Evolutionary conservation across 2,113 vertebrate species (phyloP), one percentile per base, ranked within the genome.

Genomic region (Orientallactaga bullata): DNA sequence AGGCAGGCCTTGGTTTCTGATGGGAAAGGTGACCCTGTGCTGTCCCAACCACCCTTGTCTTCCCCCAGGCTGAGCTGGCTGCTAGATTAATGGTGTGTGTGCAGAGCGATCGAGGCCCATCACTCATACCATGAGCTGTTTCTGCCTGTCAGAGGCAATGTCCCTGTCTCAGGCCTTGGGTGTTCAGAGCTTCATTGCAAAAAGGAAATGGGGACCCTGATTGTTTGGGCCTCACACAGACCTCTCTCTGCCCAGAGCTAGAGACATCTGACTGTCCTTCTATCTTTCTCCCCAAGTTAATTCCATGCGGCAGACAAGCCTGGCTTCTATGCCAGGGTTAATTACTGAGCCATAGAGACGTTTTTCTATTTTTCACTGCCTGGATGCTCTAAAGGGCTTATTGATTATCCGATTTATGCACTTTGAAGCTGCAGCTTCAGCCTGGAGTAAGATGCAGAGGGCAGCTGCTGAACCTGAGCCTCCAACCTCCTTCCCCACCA

Each of bases 1-100:
- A 2, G 84, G 88, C 39, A 23, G 72, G 80, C 73, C 35, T 65
- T 84, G 66, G 79, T 61, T 17, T 35, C 66, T 35, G 92, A 85
- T 4, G 61, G 90, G 81, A 93, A 96, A 93, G 92, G 95, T 95
- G 96, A 96, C 96, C 85, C 61, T 10, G 7, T 30, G 84, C 7
- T 4, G 23, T 90, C 83, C 71, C 5, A 71, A 79, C 35, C 26
- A 72, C 63, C 71, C 28, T 32, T 5, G 37, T 12, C 71, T 76
- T 65, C 61, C 85, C 58, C 60, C 7, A 35, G 84, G 96, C 79
- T 0, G 7, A n/a, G 73, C 65, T 17, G 71, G 85, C 88, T 55
- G 95, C 37, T 42, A 76, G 92, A 94, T 95, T 82, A 90, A 93
- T 78, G 92, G 92, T 24, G 88, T 90, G 85, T 74, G 93, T 63